Conservation (phyloP, 2,113 vertebrate species). For the Azemiops feae region DNA sequence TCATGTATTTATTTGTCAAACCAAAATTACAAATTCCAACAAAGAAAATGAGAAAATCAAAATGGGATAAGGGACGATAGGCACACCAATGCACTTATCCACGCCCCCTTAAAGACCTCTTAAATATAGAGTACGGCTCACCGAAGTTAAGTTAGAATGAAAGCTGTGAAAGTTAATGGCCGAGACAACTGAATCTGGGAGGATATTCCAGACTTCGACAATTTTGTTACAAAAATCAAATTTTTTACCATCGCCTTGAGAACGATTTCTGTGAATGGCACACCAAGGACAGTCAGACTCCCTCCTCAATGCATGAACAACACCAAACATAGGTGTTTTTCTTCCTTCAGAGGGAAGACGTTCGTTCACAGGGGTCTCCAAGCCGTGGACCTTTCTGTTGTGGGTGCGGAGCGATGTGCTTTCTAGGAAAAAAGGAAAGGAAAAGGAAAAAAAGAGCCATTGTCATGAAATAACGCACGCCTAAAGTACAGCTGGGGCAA, state of each 20-base stretch:
- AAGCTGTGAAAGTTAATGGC: neutral
- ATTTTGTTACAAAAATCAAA: neutral
- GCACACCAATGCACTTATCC: too few relatives aligned
- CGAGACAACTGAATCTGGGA: too few relatives aligned
- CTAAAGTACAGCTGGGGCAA: slow-evolving; percentile 23
- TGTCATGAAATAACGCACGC: slow-evolving; percentile 22
- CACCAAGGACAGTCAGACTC: neutral
- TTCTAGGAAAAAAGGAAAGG: too few relatives aligned
- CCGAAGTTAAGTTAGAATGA: neutral
- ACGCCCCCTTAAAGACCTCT: too few relatives aligned
- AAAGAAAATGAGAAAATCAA: neutral
- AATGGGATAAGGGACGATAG: neutral
- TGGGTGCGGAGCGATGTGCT: neutral
- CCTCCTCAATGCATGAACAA: neutral
- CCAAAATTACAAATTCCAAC: neutral
- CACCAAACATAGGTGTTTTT: too few relatives aligned
- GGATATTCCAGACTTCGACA: neutral
- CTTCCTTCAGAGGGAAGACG: neutral
- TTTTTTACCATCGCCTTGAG: neutral
- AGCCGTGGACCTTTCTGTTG: neutral
- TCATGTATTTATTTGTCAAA: too few relatives aligned
- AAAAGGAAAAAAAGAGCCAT: slow-evolving; percentile 28
- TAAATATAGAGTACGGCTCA: neutral
- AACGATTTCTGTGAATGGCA: neutral
- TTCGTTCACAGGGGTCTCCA: neutral